Evolutionary conservation across 2,113 vertebrate genomes (phyloP).

Genomic region (Ailurus styani): DNA sequence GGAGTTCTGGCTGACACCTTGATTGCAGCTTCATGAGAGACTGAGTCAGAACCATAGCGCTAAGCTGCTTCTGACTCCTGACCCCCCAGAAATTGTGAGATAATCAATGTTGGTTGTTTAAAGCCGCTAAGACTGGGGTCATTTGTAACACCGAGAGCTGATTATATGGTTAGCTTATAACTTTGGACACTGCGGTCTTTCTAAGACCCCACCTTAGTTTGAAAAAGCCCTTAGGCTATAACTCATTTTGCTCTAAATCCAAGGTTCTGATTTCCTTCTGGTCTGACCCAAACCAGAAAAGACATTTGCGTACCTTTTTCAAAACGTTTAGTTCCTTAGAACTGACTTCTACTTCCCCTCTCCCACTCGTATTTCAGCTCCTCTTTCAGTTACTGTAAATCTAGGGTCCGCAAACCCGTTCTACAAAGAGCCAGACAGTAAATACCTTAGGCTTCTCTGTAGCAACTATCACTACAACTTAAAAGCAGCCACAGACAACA

Average conservation of each 20-base stretch:
- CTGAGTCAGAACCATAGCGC: not conserved
- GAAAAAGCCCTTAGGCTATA: not conserved
- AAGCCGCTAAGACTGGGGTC: not conserved
- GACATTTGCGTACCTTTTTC: not conserved
- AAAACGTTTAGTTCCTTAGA: constrained; percentile 12
- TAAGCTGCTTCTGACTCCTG: not conserved
- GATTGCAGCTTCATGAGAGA: not conserved
- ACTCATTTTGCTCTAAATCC: constrained; percentile 3
- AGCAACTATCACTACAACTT: not conserved
- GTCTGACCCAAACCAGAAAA: constrained; percentile 16
- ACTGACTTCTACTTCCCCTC: not conserved
- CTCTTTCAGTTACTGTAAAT: not conserved
- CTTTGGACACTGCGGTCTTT: not conserved
- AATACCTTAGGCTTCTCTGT: not conserved
- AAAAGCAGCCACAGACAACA: not conserved
- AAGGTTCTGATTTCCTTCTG: not conserved
- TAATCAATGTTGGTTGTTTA: not conserved
- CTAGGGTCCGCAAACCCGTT: not conserved
- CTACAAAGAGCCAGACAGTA: not conserved
- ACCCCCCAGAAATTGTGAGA: not conserved
- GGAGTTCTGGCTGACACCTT: not conserved
- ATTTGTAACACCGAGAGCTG: not conserved
- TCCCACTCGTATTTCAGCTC: not conserved
- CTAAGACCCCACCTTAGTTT: not conserved
- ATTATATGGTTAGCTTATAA: not conserved